These are phyloP conservation scores for Hippocampus barbouri DNA, from an alignment of 2,113 vertebrate genomes.

Conservation along the genomic window DNA sequence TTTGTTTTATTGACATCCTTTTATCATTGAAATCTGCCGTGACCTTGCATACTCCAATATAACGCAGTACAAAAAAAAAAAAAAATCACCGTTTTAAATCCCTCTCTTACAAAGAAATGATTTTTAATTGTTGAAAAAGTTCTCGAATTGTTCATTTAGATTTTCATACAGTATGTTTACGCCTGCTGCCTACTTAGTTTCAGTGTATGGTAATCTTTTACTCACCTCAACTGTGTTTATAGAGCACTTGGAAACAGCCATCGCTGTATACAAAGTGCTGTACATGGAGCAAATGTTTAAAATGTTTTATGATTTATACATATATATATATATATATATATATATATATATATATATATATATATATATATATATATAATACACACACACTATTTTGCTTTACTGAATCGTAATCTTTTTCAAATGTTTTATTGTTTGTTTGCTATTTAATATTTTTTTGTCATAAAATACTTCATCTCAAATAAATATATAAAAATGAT, in stretches of 20 bases:
- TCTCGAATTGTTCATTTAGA: background rate
- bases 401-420: too few relatives aligned
- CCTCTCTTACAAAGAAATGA: background rate
- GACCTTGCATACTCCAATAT: too few relatives aligned
- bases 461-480: too few relatives aligned
- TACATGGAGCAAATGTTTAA: background rate
- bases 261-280: too few relatives aligned
- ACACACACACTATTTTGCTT: background rate
- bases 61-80: background rate
- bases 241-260: too few relatives aligned
- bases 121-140: background rate
- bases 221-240: too few relatives aligned
- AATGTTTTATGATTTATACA: background rate
- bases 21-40: conserved; percentile 28
- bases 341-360: too few relatives aligned
- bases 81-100: background rate
- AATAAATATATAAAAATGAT: too few relatives aligned
- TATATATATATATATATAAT: background rate
- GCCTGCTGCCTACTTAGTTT: background rate
- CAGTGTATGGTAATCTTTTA: background rate
- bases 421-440: too few relatives aligned
- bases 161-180: background rate
- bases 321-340: background rate
- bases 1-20: conserved; percentile 33
- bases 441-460: too few relatives aligned